phyloP scores from a whole-genome alignment of 2,113 vertebrate species.

The Urocitellus parryii region DNA sequence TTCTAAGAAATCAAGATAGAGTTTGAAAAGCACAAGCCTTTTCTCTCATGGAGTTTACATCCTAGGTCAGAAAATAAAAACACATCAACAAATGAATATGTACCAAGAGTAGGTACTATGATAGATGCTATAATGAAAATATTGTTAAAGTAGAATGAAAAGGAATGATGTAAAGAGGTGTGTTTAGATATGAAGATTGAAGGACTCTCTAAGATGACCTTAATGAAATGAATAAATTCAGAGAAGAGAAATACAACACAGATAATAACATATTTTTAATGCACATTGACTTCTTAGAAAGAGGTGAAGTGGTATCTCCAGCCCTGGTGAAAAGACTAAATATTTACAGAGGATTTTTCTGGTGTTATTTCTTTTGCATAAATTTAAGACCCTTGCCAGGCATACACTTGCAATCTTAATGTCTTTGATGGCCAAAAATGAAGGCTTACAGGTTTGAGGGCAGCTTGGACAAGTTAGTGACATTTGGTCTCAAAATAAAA shows the following conservation, averaged over 20 bases:
- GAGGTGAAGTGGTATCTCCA: background rate
- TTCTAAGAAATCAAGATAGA: background rate
- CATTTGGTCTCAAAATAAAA: no score
- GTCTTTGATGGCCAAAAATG: no score
- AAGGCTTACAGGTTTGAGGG: no score
- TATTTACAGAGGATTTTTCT: background rate
- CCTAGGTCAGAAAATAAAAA: background rate
- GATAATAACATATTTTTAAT: background rate
- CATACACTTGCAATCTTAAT: no score
- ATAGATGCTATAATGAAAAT: background rate
- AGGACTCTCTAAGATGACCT: background rate
- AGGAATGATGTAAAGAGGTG: background rate
- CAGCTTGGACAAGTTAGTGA: no score
- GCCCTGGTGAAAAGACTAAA: background rate
- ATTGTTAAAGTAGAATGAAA: background rate
- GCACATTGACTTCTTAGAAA: background rate
- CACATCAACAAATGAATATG: background rate
- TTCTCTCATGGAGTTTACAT: background rate
- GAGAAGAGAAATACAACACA: background rate
- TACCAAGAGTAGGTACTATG: background rate
- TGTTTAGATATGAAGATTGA: background rate
- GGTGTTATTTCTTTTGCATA: background rate
- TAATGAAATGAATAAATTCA: background rate
- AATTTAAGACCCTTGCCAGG: background rate
- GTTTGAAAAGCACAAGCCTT: background rate